Evolutionary conservation across 2,888 invertebrate genomes (phyloP).

Genomic region (Calliphora vomitoria): DNA sequence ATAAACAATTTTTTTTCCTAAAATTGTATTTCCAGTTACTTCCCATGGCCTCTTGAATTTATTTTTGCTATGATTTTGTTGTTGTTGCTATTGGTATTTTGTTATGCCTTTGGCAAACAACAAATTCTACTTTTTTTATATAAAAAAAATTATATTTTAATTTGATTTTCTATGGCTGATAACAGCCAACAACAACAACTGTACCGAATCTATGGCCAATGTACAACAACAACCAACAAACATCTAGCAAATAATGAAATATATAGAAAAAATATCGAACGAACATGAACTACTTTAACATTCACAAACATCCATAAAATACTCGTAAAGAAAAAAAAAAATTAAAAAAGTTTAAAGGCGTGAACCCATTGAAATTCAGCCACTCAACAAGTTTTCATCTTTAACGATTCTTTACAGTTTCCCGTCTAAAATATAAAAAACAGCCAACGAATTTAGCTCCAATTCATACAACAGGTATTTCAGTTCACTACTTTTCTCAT

Average conservation of each 20-base stretch:
- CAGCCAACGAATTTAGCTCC: slow-evolving; percentile 12
- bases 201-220: slow-evolving; percentile 14
- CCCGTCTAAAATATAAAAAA: slow-evolving; percentile 30
- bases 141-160: slow-evolving; percentile 62
- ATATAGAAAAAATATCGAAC: slow-evolving; percentile 52
- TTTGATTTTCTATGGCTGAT: slow-evolving; percentile 74
- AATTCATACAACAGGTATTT: slow-evolving; percentile 58
- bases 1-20: slow-evolving; percentile 7
- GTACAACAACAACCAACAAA: slow-evolving; percentile 27
- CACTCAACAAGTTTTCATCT: slow-evolving; percentile 74
- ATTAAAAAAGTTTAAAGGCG: slow-evolving; percentile 77
- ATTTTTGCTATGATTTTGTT: slow-evolving; percentile 35
- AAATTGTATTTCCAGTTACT: slow-evolving; percentile 53
- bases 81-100: slow-evolving; percentile 34
- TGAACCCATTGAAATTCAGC: slow-evolving; percentile 82
- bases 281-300: slow-evolving; percentile 66
- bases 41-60: slow-evolving; percentile 63
- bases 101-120: slow-evolving; percentile 63
- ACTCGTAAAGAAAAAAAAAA: slow-evolving; percentile 21
- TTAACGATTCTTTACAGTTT: slow-evolving; percentile 71
- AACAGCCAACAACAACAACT: slow-evolving; percentile 74
- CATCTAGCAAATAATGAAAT: slow-evolving; percentile 22
- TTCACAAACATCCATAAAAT: slow-evolving; percentile 32
- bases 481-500: slow-evolving; percentile 32
- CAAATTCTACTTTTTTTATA: slow-evolving; percentile 38